Base-by-base conservation (phyloP, 2,888 invertebrate genomes). In the Thalpophila matura region DNA sequence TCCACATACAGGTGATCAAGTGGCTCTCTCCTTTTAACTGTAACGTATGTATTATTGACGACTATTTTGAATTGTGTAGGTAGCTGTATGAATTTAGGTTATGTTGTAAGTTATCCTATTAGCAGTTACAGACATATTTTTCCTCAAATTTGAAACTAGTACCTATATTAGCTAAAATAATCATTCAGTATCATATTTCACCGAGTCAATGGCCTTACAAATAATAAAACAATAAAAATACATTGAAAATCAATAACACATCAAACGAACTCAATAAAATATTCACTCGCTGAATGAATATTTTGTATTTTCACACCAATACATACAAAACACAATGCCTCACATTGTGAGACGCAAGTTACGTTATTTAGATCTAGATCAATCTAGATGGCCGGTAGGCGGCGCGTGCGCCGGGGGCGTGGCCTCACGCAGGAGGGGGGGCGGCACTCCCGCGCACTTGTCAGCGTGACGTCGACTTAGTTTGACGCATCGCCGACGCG, bases 351-450 rank as follows among this genome's bases (percentile, higher is more conserved):
- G 77, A 75, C 67, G 79, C 65, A 60, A 42, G 65, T 71, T 72
- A 50, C 73, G 73, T 71, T 71, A 71, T 82, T 86, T 83, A 85
- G 89, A 92, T 91, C 88, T 88, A 89, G 91, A 91, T 93, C 89
- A 87, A 92, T 92, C 90, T 91, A 89, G 90, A 89, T 91, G 85
- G 80, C 76, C 81, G 86, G 88, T 87, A 84, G 94, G 93, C 91
- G 93, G 91, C 81, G 88, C 89, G 72, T 70, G 85, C 84, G 87
- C 82, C 67, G 75, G 82, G 70, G 90, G 91, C 89, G 90, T 88
- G 90, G 88, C 86, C 77, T 65, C 55, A 79, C 77, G 81, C 65
- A 83, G 83, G 85, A 80, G 82, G 80, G 81, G 79, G 83, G 82
- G 85, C 74, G 84, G 87, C 86, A 88, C 89, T 89, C 90, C 88